Percentiles rank a stretch among this genome's conserved stretches.
Evolutionary conservation across 1,140 invertebrate species (phyloP).

Genomic region (Bombus terrestris): DNA sequence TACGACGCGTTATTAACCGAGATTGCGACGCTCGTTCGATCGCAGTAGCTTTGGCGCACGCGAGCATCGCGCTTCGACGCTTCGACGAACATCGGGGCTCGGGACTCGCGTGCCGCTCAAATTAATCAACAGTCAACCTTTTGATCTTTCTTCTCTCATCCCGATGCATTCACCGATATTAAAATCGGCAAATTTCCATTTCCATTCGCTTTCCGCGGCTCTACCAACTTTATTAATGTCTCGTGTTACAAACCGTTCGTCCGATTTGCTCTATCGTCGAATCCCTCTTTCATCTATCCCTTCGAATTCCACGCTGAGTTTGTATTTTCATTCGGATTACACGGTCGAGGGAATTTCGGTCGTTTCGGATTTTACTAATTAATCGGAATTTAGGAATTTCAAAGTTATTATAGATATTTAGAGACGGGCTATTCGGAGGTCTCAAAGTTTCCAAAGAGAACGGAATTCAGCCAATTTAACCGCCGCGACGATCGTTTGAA

Average conservation of each 20-base stretch:
- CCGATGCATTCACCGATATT: slow-evolving; percentile 15
- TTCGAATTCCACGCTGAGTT: not conserved
- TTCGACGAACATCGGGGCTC: not conserved
- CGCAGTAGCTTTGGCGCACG: not conserved
- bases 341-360: too few species aligned
- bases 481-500: fast-evolving
- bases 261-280: too few species aligned
- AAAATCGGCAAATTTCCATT: slow-evolving; percentile 18
- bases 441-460: too few species aligned
- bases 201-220: not conserved
- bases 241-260: not conserved
- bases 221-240: slow-evolving; percentile 21
- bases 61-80: not conserved
- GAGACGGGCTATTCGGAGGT: too few species aligned
- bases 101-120: not conserved
- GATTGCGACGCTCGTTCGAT: not conserved
- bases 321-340: not conserved
- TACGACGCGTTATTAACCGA: slow-evolving; percentile 23
- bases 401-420: too few species aligned
- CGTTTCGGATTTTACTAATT: too few species aligned
- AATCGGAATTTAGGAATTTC: too few species aligned
- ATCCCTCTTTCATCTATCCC: not conserved
- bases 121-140: not conserved
- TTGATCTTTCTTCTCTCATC: not conserved
- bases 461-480: too few species aligned